These are phyloP conservation scores for Drosophila santomea DNA, from an alignment of 1,140 invertebrate genomes.

Conservation along the genomic window DNA sequence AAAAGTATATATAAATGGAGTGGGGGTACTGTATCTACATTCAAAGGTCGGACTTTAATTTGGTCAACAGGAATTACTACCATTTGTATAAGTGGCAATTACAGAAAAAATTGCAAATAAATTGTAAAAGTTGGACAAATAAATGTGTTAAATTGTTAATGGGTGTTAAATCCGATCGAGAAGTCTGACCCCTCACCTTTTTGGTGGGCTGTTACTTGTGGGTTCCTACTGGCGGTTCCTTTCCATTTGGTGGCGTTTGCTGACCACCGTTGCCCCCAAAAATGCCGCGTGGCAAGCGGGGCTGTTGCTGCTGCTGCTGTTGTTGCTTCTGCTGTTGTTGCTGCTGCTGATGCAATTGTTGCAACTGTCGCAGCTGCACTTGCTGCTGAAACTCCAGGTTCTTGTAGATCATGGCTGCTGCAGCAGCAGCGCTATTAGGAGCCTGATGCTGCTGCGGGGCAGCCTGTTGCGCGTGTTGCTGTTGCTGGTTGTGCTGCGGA, in stretches of 20 bases:
- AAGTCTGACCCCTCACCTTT: background rate
- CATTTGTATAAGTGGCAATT: background rate
- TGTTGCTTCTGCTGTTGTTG: slow-evolving; percentile 32
- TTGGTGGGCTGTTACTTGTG: slow-evolving; percentile 29
- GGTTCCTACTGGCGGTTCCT: slow-evolving; percentile 16
- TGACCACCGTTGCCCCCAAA: slow-evolving; percentile 35
- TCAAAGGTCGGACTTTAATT: background rate
- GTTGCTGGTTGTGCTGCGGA: slow-evolving; percentile 28
- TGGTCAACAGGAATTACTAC: background rate
- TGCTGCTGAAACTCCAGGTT: slow-evolving; percentile 49
- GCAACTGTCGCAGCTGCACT: slow-evolving; percentile 41
- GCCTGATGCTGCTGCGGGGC: slow-evolving; percentile 8
- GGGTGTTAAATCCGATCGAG: background rate
- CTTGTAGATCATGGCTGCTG: slow-evolving; percentile 53
- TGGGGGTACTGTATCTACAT: background rate
- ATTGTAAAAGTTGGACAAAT: background rate
- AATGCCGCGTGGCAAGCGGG: slow-evolving; percentile 43
- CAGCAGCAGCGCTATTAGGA: slow-evolving; percentile 19
- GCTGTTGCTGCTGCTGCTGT: slow-evolving; percentile 23
- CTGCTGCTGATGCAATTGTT: slow-evolving; percentile 27
- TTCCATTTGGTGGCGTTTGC: background rate
- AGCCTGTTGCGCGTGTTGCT: slow-evolving; percentile 19
- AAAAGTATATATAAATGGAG: no score
- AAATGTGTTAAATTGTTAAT: background rate
- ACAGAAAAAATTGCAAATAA: background rate